Evolutionary conservation across 1,140 invertebrate species (phyloP), one percentile per base, ranked within the genome.

Genomic region (Phthorimaea operculella): DNA sequence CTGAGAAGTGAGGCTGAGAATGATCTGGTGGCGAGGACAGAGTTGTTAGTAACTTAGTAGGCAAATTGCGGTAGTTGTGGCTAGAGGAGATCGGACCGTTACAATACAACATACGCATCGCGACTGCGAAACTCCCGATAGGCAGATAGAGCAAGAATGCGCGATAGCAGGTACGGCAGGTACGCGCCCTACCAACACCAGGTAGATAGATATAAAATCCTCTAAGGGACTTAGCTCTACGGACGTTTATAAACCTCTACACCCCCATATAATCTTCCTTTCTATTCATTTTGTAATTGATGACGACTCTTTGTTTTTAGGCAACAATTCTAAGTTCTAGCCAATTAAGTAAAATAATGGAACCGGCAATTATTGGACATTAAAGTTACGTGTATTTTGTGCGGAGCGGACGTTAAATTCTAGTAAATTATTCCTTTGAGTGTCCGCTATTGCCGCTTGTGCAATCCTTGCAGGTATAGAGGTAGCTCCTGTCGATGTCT

Each of bases 91-190:
- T 6, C 53, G 64, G 63, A 79, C 79, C 79, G 79, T 83, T 83
- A 79, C 69, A 56, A 72, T 67, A 76, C 59, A 14, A 50, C 45
- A 18, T 14, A 68, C 57, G 52, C 54, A 58, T 55, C 66, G 71
- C 71, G 57, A 58, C 53, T 64, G 71, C 71, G 57, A 72, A 58
- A 69, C 70, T 64, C 72, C 68, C 68, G 76, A 69, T 74, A 60
- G 60, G 66, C 72, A 74, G 80, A 83, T 83, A 81, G 70, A 66
- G 63, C 74, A 77, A 77, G 78, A 83, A 81, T 79, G 75, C 66
- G 69, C 62, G 66, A 81, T 74, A 72, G 70, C 74, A 75, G 76
- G 76, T 76, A 79, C 72, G 69, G 66, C 76, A 80, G 74, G 72
- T 77, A 72, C 62, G 33, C 36, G 33, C 28, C 57, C 64, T 77